Evolutionary conservation across 2,113 vertebrate species (phyloP), one percentile per base, ranked within the genome.

Genomic region (Procavia capensis): DNA sequence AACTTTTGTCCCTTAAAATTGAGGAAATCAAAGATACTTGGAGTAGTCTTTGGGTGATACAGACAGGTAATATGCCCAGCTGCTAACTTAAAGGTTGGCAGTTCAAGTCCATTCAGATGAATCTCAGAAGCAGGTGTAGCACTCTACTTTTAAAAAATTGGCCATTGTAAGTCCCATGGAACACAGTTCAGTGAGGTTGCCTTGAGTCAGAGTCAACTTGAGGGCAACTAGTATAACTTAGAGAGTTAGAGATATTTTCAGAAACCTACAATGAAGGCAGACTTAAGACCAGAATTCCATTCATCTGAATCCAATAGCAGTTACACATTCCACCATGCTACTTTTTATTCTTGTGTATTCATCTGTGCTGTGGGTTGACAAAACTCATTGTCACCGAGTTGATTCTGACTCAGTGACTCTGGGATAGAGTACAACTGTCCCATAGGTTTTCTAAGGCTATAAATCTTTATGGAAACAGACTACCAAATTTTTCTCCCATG

Each of bases 181-280:
- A 22, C 19, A 59, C 22, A 59, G 57, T 59, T 59, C 20, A 22
- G 6, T 7, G 22, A 22, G 57, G 57, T 59, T 20, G 57, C 20
- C 57, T 22, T 20, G 57, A 59, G 57, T 54, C 50, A 54, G 11
- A 54, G 17, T 54, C 50, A 13, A 54, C 50, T 54, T 54, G 11
- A 54, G 17, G 57, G 20, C 57, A 22, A 24, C 19, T 59, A 7
- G 57, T 59, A 59, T 64, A 74, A 66, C 2, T 64, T 70, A 80
- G 79, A 93, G 43, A 80, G 88, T 79, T 80, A 54, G 36, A 4
- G 27, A 27, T 91, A 93, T 93, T 70, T 47, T 78, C n/a, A 41
- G 19, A 17, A 68, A 70, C 63, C n/a, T 72, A 17, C 14, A 29
- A 7, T 31, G 59, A 66, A 63, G 20, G 34, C 25, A 87, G 72